Evolutionary conservation across 1,140 invertebrate genomes (phyloP), one percentile per base, ranked within the genome.

Genomic region (Drosophila tani): DNA sequence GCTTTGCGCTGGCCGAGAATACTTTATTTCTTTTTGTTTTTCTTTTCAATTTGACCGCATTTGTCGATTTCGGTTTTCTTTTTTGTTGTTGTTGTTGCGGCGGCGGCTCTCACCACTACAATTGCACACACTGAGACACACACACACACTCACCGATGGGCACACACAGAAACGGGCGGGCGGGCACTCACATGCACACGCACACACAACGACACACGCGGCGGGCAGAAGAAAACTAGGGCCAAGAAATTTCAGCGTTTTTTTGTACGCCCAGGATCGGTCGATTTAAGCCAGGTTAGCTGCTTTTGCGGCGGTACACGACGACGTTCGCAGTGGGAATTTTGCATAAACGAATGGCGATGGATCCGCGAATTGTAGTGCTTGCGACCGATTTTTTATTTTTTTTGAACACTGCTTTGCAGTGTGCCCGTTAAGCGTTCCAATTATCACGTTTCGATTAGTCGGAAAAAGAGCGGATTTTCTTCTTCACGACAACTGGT

Each of bases 31-130:
- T 82, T 83, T 70, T 74, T 81, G 70, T 84, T 81, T 77, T 85
- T 86, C 83, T 85, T 85, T 85, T 85, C 65, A 85, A 86, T 85
- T 85, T 86, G 82, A 85, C 82, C 82, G 82, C 85, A 88, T 88
- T 87, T 88, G 83, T 87, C 81, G 83, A 83, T 81, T 87, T 87
- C 58, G 83, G 80, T 80, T 87, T 76, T 75, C 40, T 74, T 64
- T 83, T 35, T 60, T 60, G 47, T 46, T 79, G 66, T 64, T 82
- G 59, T 58, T 83, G 76, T 63, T 71, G 75, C 53, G 65, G 60
- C 49, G 49, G 82, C 67, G 80, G 77, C 83, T 74, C 84, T 83
- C 84, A 60, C 69, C 68, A 60, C 58, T 15, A 66, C 64, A 58
- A 43, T 69, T 79, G 65, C 79, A 59, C 50, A 59, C 78, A 66